Conservation (phyloP, 1,140 invertebrate genomes). For the Trinorchestia longiramus region DNA sequence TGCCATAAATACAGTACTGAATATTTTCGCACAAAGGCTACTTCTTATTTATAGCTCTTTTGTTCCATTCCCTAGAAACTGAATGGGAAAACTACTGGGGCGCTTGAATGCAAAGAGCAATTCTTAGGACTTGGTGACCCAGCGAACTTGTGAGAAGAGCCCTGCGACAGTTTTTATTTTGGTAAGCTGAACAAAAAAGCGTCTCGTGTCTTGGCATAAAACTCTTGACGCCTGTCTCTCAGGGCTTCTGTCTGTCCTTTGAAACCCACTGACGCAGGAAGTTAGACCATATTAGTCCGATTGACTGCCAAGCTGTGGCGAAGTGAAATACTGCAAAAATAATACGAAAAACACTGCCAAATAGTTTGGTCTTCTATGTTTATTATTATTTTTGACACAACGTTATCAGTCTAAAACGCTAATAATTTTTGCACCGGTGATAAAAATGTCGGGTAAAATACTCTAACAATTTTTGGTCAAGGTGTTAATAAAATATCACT, state of each 20-base stretch:
- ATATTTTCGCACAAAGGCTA: background rate
- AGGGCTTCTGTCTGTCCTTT: background rate
- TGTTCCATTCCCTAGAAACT: constrained; percentile 66
- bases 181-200: constrained; percentile 15
- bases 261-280: background rate
- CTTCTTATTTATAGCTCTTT: constrained; percentile 18
- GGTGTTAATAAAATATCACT: background rate
- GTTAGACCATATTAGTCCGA: background rate
- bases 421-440: background rate
- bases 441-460: background rate
- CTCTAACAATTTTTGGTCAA: background rate
- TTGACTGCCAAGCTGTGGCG: background rate
- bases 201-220: background rate
- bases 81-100: constrained; percentile 68
- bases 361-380: background rate
- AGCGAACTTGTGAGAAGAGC: constrained; percentile 12
- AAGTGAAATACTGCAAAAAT: background rate
- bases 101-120: constrained; percentile 63
- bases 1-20: background rate
- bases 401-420: background rate
- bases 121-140: constrained; percentile 38
- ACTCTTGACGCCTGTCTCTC: constrained; percentile 3
- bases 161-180: constrained; percentile 13
- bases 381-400: background rate
- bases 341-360: background rate